Base-by-base conservation (phyloP, 2,113 vertebrate genomes). In the Lampris megalopsis region DNA sequence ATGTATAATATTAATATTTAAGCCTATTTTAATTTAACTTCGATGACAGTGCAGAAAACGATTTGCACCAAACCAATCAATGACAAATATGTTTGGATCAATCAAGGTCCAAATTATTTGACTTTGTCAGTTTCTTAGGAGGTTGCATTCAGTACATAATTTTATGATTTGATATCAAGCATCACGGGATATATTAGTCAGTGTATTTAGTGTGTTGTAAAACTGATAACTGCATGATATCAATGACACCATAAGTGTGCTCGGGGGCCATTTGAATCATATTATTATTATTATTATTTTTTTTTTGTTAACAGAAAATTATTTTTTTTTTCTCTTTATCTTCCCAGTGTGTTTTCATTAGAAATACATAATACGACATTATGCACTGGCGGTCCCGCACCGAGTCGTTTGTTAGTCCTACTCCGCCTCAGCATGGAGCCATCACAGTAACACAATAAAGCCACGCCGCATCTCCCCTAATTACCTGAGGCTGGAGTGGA, bases 401-500 rank as follows among this genome's bases (percentile, higher is more conserved):
- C 79, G 74, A 87, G 78, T 84, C 56, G n/a, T 63, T 79, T 48
- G 59, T 35, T 66, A 9, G 42, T 67, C 63, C 35, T 61, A 53
- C 80, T 66, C 53, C 41, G 74, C 48, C 75, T 78, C 75, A 69
- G 65, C 71, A 36, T 66, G 69, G 68, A 71, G 65, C 65, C 68
- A 69, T 83, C 72, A 79, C 45, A 83, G 75, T 70, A 49, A 42
- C 71, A 71, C 73, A 80, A 78, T 70, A 9, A 41, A 64, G 63
- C 52, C 59, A 48, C 79, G 75, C 74, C 76, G 78, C 75, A 72
- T 64, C 73, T 37, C 62, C 68, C 38, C 54, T 82, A 81, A 86
- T 88, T 84, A 82, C 63, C 68, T 57, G 36, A 60, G 50, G 67
- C 68, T 81, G 13, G 62, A 81, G 72, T 73, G 75, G 79, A 71